These are phyloP conservation scores for Anorthoa munda DNA, from an alignment of 2,888 invertebrate genomes.

Conservation along the genomic window DNA sequence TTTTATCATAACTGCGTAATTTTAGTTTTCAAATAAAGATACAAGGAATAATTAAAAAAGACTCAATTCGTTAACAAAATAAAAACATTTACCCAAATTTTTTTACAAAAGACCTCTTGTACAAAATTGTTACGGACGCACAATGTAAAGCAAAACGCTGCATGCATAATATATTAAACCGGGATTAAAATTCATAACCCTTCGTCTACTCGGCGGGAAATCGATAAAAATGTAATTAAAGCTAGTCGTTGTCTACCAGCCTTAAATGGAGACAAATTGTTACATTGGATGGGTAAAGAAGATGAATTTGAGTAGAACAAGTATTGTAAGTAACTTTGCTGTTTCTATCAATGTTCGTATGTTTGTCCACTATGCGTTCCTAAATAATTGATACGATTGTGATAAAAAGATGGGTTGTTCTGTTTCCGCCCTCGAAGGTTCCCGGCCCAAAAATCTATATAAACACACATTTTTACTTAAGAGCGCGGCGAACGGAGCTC, in stretches of 20 bases:
- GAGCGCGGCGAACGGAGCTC: too few relatives aligned
- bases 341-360: too few relatives aligned
- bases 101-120: constrained; percentile 14
- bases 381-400: too few relatives aligned
- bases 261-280: neutral
- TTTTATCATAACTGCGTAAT: neutral
- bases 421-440: too few relatives aligned
- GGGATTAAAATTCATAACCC: constrained; percentile 50
- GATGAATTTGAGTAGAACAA: neutral
- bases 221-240: constrained; percentile 45
- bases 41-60: neutral
- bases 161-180: constrained; percentile 54
- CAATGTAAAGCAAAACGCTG: constrained; percentile 43
- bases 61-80: too few relatives aligned
- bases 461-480: too few relatives aligned
- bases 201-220: constrained; percentile 11
- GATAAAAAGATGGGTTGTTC: too few relatives aligned
- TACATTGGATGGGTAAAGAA: neutral
- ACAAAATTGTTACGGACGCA: constrained; percentile 27
- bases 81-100: neutral
- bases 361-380: too few relatives aligned
- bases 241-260: constrained; percentile 3
- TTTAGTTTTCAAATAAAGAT: neutral
- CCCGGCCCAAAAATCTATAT: too few relatives aligned
- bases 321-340: neutral